Evolutionary conservation across 2,113 vertebrate species (phyloP).

Genomic region (Elephas maximus): DNA sequence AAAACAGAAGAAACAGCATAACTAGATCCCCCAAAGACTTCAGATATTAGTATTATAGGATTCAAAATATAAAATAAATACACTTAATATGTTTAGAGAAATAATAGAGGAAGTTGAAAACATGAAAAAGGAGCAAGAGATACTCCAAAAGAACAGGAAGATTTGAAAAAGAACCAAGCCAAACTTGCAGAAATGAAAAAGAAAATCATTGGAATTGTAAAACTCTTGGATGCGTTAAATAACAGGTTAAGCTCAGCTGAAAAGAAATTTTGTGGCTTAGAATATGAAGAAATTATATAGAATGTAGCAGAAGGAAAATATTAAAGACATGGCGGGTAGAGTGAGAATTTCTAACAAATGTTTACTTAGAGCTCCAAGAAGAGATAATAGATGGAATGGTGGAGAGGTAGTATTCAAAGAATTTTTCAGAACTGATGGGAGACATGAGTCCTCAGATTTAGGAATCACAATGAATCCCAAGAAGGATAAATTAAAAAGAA

Average conservation of each 20-base stretch:
- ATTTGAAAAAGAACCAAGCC: slow-evolving; percentile 41
- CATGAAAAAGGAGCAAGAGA: not conserved
- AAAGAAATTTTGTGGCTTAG: not conserved
- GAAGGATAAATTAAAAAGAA: not conserved
- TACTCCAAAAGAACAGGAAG: not conserved
- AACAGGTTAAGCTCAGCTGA: not conserved
- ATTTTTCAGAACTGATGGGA: not conserved
- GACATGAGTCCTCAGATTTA: not conserved
- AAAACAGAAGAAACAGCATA: slow-evolving; percentile 38
- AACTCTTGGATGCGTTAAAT: not conserved
- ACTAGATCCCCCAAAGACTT: not conserved
- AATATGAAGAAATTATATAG: not conserved
- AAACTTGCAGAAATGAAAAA: slow-evolving; percentile 32
- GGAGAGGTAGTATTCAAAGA: not conserved
- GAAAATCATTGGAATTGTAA: not conserved
- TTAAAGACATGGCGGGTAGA: not conserved
- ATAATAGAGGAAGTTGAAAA: not conserved
- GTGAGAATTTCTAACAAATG: not conserved
- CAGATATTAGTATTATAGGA: not conserved
- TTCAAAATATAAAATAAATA: slow-evolving; percentile 40
- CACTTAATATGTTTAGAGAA: not conserved
- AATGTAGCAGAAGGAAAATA: not conserved
- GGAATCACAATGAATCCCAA: not conserved
- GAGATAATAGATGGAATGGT: not conserved
- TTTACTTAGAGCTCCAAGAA: not conserved